A percentile compares a stretch with the other conserved stretches of the same genome.
phyloP scores from a whole-genome alignment of 2,113 vertebrate genomes.

The Tympanuchus pallidicinctus region DNA sequence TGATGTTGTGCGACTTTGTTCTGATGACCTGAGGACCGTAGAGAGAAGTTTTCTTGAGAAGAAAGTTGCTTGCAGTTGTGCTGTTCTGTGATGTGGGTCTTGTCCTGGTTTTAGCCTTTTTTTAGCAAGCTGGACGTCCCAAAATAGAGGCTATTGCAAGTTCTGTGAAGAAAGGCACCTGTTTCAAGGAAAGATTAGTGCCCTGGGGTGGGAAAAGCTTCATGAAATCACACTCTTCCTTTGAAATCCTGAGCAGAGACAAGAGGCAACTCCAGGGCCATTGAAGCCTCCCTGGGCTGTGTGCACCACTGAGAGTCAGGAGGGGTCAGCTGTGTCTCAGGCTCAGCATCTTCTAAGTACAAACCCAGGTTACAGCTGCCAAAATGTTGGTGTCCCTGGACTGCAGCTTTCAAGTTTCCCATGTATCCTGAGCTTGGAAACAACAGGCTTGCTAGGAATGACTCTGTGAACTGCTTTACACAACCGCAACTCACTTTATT shows the following conservation, averaged over 20 bases:
- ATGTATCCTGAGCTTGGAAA: background rate
- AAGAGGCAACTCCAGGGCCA: background rate
- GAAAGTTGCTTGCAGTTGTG: background rate
- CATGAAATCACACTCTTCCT: background rate
- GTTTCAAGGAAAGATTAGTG: background rate
- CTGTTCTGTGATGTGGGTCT: background rate
- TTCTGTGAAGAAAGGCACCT: conserved; percentile 5
- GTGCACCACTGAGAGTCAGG: background rate
- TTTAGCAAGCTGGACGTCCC: background rate
- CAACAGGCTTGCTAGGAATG: background rate
- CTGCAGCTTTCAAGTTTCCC: background rate
- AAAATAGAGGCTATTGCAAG: background rate
- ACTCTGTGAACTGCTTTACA: background rate
- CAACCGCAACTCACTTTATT: background rate
- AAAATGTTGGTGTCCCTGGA: background rate
- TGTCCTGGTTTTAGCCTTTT: background rate
- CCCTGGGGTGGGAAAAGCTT: background rate
- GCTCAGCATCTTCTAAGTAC: background rate
- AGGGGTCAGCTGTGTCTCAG: fast-evolving
- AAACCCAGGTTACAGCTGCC: background rate
- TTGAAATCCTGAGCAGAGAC: background rate
- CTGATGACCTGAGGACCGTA: conserved; percentile 3
- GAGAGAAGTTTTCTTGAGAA: conserved; percentile 10
- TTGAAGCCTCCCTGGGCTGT: background rate
- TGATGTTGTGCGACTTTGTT: conserved; percentile 3